A percentile compares a stretch with the other conserved stretches of the same genome.
These are phyloP conservation scores for Tachysurus fulvidraco DNA, from an alignment of 2,113 vertebrate species.

Conservation along the genomic window DNA sequence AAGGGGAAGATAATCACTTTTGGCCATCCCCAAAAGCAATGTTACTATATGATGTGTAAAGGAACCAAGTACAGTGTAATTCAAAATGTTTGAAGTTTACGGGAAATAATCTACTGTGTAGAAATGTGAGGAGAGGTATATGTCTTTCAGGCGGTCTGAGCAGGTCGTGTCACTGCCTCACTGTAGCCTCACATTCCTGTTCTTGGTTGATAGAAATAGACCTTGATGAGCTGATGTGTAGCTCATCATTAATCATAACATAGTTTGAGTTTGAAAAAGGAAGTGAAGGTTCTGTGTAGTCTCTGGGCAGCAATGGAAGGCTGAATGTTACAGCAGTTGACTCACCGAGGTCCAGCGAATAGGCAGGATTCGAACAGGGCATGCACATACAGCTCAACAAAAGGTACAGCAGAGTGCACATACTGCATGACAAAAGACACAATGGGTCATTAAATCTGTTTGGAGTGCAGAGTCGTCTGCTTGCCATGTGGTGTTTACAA, in stretches of 20 bases:
- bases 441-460: constrained; percentile 7
- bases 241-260: background rate
- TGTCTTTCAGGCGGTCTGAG: background rate
- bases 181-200: background rate
- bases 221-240: background rate
- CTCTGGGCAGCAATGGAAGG: background rate
- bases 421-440: background rate
- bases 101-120: background rate
- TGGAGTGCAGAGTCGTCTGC: background rate
- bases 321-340: background rate
- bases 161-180: background rate
- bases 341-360: background rate
- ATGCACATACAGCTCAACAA: background rate
- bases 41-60: background rate
- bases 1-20: background rate
- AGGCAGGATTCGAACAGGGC: background rate
- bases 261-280: background rate
- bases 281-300: background rate
- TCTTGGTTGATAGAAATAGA: background rate
- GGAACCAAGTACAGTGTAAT: background rate
- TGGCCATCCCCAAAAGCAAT: background rate
- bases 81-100: background rate
- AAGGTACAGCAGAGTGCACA: background rate
- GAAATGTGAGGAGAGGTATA: background rate
- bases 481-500: background rate